Percentiles rank a stretch among this genome's conserved stretches.
These are phyloP conservation scores for Trinorchestia longiramus DNA, from an alignment of 1,140 invertebrate genomes.

Conservation along the genomic window DNA sequence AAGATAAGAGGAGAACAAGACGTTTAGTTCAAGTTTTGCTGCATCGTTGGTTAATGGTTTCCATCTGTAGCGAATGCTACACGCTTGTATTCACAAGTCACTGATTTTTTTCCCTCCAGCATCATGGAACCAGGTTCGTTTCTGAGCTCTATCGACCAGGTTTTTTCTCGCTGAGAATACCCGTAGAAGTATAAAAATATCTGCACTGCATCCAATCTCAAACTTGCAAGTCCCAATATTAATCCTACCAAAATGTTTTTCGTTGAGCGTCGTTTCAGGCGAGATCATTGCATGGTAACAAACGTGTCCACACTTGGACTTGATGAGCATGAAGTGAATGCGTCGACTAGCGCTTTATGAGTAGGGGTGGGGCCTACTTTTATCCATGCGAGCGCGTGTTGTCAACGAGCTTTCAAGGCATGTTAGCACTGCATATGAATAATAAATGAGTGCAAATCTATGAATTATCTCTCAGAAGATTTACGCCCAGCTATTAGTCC, in stretches of 20 bases:
- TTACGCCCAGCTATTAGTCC: background rate
- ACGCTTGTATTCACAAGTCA: background rate
- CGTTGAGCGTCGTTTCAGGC: background rate
- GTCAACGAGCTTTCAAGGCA: slow-evolving; percentile 14
- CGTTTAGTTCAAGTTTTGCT: background rate
- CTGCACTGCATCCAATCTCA: background rate
- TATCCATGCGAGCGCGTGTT: background rate
- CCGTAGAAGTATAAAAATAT: background rate
- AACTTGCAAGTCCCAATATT: background rate
- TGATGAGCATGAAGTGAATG: background rate
- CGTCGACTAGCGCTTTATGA: background rate
- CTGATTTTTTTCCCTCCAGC: background rate
- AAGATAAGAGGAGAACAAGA: background rate
- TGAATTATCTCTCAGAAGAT: background rate
- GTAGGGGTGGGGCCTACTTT: background rate
- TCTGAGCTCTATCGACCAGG: background rate
- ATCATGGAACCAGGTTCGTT: background rate
- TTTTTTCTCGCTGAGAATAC: background rate
- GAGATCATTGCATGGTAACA: background rate
- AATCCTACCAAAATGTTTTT: background rate
- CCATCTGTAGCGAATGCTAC: background rate
- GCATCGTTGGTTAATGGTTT: background rate
- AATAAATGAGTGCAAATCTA: background rate
- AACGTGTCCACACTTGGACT: background rate
- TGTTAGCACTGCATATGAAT: slow-evolving; percentile 13